Base-by-base conservation (phyloP, 2,113 vertebrate species). In the Tachysurus fulvidraco region DNA sequence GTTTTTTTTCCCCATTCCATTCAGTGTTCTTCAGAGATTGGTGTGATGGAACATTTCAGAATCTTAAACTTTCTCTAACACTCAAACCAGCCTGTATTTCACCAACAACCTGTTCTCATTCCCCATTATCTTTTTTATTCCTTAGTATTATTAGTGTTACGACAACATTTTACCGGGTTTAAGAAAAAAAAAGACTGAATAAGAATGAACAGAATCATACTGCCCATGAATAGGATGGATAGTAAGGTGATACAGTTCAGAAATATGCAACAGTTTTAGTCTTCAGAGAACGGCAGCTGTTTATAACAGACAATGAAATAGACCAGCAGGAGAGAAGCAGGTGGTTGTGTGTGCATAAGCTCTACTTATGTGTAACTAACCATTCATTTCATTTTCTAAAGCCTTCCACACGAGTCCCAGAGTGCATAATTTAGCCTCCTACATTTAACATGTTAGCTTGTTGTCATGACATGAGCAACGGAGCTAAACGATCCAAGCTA, bases 341-440 rank as follows among this genome's bases (percentile, higher is more conserved):
- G 23, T 62, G 59, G 62, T 81, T 0, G 54, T 12, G 46, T 54
- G 23, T 41, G 79, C 55, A 28, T 8, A 9, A 84, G 64, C 59
- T 52, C 60, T 82, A 13, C 25, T 52, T 28, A 25, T 62, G 14
- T 16, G 8, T 13, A 82, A 19, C 50, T 50, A 82, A 82, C 44
- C 60, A 64, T 52, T 50, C 30, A 17, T 65, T 64, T 64, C 1
- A 65, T 65, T 82, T 65, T 65, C 12, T 50, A 14, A 82, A 65
- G 60, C 81, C 55, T 50, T 65, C 41, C 59, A 76, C 81, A 78
- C 86, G 88, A 89, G 90, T 94, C 93, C 93, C 93, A 93, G 89
- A 90, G 94, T 92, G 95, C 92, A 93, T 93, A 91, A 94, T 94
- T 94, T 92, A 85, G 88, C 89, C 86, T 81, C 62, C 91, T 92